Conservation (phyloP, 1,140 invertebrate genomes). For the Ganaspis sp. region DNA sequence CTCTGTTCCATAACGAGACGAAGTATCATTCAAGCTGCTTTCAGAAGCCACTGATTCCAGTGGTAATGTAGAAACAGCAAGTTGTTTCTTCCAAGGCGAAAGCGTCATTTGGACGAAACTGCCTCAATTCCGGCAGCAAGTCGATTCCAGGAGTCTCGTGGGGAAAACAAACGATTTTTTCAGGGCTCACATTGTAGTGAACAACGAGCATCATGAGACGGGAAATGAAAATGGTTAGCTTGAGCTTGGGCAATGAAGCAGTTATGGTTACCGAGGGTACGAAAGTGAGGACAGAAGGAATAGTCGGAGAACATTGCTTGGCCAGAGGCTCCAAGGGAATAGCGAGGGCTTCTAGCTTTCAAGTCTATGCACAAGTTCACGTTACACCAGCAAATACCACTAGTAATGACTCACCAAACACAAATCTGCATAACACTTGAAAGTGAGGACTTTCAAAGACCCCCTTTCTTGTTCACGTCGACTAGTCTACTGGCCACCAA, state of each 20-base stretch:
- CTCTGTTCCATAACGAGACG: background rate
- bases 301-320: slow-evolving; percentile 37
- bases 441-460: slow-evolving; percentile 48
- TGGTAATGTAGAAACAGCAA: slow-evolving; percentile 1
- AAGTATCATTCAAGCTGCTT: background rate
- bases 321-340: slow-evolving; percentile 14
- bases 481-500: slow-evolving; percentile 48
- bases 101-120: slow-evolving; percentile 17
- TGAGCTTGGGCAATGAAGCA: slow-evolving; percentile 35
- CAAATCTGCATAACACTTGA: slow-evolving; percentile 75
- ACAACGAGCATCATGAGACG: slow-evolving; percentile 22
- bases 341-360: slow-evolving; percentile 35
- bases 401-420: slow-evolving; percentile 74
- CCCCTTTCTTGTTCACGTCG: slow-evolving; percentile 39
- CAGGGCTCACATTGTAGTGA: background rate
- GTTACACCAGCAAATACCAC: slow-evolving; percentile 59
- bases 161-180: slow-evolving; percentile 27
- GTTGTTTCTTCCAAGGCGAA: background rate
- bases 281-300: slow-evolving; percentile 31
- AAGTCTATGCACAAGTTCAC: slow-evolving; percentile 8
- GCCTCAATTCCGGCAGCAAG: slow-evolving; percentile 13
- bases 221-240: slow-evolving; percentile 23
- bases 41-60: background rate
- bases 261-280: slow-evolving; percentile 32
- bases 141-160: background rate